These are phyloP conservation scores for Sebastes steindachneri DNA, from an alignment of 2,797 vertebrate species.

Conservation along the genomic window DNA sequence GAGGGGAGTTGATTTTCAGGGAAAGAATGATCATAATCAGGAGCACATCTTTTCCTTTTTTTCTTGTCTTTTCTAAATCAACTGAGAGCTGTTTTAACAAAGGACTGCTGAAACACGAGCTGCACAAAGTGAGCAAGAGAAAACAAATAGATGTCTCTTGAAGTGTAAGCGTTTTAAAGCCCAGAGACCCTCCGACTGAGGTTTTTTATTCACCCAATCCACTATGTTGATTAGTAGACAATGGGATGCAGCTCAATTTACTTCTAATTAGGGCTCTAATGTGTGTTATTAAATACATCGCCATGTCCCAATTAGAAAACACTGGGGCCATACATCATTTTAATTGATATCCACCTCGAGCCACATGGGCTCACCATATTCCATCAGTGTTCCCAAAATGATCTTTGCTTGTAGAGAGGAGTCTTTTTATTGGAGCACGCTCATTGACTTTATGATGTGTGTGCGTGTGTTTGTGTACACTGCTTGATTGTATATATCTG, in stretches of 20 bases:
- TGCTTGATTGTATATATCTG: constrained; percentile 57
- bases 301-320: constrained; percentile 86
- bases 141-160: constrained; percentile 29
- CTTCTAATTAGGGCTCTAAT: constrained; percentile 85
- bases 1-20: constrained; percentile 10
- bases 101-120: not conserved
- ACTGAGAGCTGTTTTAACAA: not conserved
- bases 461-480: not conserved
- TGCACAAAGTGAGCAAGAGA: not conserved
- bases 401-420: constrained; percentile 56
- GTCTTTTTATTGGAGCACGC: constrained; percentile 52
- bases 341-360: constrained; percentile 83
- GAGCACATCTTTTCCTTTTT: not conserved
- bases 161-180: constrained; percentile 32
- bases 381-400: constrained; percentile 73
- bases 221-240: constrained; percentile 77
- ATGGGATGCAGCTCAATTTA: constrained; percentile 82
- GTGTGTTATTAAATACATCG: constrained; percentile 86
- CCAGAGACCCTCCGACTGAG: constrained; percentile 28
- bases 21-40: constrained; percentile 22
- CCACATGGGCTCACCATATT: constrained; percentile 71
- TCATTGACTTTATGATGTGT: constrained; percentile 47
- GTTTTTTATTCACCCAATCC: constrained; percentile 74
- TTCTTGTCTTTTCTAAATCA: not conserved
- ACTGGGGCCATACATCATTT: constrained; percentile 82